Percentiles rank a stretch among this genome's conserved stretches.
Evolutionary conservation across 2,888 invertebrate genomes (phyloP).

Genomic region (Germaria angustata): DNA sequence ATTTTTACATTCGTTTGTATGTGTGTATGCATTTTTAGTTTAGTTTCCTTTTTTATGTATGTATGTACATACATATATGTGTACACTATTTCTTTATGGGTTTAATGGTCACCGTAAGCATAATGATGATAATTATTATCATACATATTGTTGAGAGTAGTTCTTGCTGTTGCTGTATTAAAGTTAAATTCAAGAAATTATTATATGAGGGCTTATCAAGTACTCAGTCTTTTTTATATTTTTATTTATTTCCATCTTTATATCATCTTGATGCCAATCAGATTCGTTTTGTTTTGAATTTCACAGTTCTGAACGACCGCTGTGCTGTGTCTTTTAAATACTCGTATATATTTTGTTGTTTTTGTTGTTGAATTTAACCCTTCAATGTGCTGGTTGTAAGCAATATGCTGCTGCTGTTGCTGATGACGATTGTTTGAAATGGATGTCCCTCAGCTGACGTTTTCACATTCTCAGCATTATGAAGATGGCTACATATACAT

Average conservation of each 20-base stretch:
- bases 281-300: conserved; percentile 40
- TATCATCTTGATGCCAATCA: conserved; percentile 40
- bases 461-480: conserved; percentile 65
- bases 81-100: too few relatives aligned
- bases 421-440: conserved; percentile 48
- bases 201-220: conserved; percentile 57
- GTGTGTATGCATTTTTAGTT: too few relatives aligned
- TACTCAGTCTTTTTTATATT: conserved; percentile 39
- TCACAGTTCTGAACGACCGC: conserved; percentile 58
- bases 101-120: too few relatives aligned
- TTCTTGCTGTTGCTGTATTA: conserved; percentile 23
- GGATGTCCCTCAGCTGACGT: conserved; percentile 74
- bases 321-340: conserved; percentile 43
- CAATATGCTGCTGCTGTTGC: conserved; percentile 45
- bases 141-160: conserved; percentile 27
- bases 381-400: conserved; percentile 60
- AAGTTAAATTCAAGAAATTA: conserved; percentile 51
- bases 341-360: not conserved
- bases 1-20: too few relatives aligned
- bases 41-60: too few relatives aligned
- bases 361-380: conserved; percentile 31
- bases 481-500: too few relatives aligned
- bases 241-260: conserved; percentile 41
- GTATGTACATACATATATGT: too few relatives aligned
- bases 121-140: conserved; percentile 43